Base-by-base conservation (phyloP, 2,888 invertebrate genomes). In the Shargacucullia verbasci region DNA sequence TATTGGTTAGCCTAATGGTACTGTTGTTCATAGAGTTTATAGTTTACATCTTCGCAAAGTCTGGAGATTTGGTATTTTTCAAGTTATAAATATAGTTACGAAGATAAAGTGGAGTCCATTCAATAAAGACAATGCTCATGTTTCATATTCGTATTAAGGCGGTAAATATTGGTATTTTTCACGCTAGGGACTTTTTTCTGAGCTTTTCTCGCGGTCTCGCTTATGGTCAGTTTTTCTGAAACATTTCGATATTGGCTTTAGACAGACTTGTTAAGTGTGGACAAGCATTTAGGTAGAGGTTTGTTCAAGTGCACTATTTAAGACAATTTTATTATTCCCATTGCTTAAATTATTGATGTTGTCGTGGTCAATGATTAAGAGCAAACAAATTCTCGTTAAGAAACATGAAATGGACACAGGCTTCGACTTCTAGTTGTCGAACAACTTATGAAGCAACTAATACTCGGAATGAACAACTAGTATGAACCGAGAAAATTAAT, bases 1-100 rank as follows among this genome's bases (percentile, higher is more conserved):
- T 35, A 37, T 47, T 57, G 33, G 39, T 41, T 37, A 34, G 14
- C 7, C 35, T 46, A 60, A 29, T 50, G 13, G 25, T 29, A 20
- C 11, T 10, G n/a, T 49, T 25, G 38, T 35, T n/a, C n/a, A n/a
- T n/a, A n/a, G n/a, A 45, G 43, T 11, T 20, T 20, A 3, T 20
- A 20, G 38, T 48, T 37, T n/a, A 13, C 20, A 15, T 1, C 15
- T 47, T 14, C 20, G n/a, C n/a, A n/a, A n/a, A n/a, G n/a, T n/a
- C n/a, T n/a, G n/a, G n/a, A 20, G 2, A 20, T 20, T 20, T 20
- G 4, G 4, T 14, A 13, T 7, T 13, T 41, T 5, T 13, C 1
- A n/a, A 34, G 27, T 25, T 34, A 12, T 29, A 41, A 38, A 40
- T 37, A 59, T 14, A n/a, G n/a, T n/a, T n/a, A 29, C 29, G 29